A percentile compares a stretch with the other conserved stretches of the same genome.
Evolutionary conservation across 1,140 invertebrate genomes (phyloP).

Genomic region (Drosophila mauritiana): DNA sequence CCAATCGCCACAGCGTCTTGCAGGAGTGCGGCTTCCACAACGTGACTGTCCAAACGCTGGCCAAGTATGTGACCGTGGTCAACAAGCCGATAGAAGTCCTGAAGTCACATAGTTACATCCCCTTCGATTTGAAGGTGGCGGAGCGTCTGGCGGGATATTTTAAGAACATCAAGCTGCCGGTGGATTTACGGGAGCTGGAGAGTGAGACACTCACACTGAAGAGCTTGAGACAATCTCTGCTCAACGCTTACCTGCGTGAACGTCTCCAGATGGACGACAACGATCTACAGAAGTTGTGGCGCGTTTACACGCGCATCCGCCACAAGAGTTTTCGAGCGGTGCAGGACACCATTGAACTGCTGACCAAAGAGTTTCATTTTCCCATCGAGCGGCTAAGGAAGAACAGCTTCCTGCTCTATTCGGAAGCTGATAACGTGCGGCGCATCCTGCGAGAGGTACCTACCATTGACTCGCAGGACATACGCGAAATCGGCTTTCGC

Average conservation of each 20-base stretch:
- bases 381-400: slow-evolving; percentile 84
- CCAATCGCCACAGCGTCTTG: slow-evolving; percentile 86
- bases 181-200: slow-evolving; percentile 33
- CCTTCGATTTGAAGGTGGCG: slow-evolving; percentile 69
- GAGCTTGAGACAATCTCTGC: slow-evolving; percentile 84
- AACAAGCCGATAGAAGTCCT: slow-evolving; percentile 70
- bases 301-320: slow-evolving; percentile 85
- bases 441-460: slow-evolving; percentile 86
- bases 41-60: slow-evolving; percentile 85
- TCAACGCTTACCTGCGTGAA: slow-evolving; percentile 85
- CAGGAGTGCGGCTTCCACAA: slow-evolving; percentile 85
- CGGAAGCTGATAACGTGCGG: slow-evolving; percentile 85
- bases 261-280: slow-evolving; percentile 84
- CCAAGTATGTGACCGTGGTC: slow-evolving; percentile 84
- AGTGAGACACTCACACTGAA: slow-evolving; percentile 84
- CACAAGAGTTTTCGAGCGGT: slow-evolving; percentile 86
- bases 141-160: slow-evolving; percentile 66
- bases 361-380: slow-evolving; percentile 85
- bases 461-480: slow-evolving; percentile 85
- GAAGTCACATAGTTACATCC: slow-evolving; percentile 63
- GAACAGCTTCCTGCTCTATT: slow-evolving; percentile 86
- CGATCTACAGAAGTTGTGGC: slow-evolving; percentile 85
- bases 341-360: slow-evolving; percentile 85
- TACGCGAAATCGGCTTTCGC: slow-evolving; percentile 85
- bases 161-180: slow-evolving; percentile 54